A percentile compares a stretch with the other conserved stretches of the same genome.
Evolutionary conservation across 2,113 vertebrate genomes (phyloP).

Genomic region (Apaloderma vittatum): DNA sequence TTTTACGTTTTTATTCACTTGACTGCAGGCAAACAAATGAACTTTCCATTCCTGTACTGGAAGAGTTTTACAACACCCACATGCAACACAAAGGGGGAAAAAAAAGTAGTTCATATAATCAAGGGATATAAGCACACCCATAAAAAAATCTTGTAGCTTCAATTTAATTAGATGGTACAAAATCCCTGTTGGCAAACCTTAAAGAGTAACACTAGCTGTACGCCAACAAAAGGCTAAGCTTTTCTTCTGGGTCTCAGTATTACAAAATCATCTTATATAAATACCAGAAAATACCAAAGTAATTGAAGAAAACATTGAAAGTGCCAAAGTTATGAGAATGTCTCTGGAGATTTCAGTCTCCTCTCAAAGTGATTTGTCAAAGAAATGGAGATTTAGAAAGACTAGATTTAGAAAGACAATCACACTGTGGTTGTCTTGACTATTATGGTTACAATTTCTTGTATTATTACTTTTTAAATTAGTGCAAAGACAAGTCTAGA

Average conservation of each 20-base stretch:
- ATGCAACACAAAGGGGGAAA: background rate
- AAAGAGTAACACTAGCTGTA: background rate
- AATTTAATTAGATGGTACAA: conserved; percentile 63
- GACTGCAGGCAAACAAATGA: conserved; percentile 31
- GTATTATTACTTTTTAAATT: background rate
- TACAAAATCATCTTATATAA: conserved; percentile 46
- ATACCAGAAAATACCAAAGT: conserved; percentile 31
- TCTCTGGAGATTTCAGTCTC: conserved; percentile 20
- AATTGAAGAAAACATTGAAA: conserved; percentile 22
- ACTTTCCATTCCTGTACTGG: conserved; percentile 47
- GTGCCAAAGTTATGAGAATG: conserved; percentile 5
- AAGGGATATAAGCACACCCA: background rate
- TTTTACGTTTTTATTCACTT: conserved; percentile 46
- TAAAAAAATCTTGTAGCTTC: background rate
- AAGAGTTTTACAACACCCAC: conserved; percentile 54
- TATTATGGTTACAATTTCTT: background rate
- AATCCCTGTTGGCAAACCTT: conserved; percentile 42
- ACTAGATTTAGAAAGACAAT: background rate
- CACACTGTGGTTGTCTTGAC: background rate
- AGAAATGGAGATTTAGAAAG: conserved; percentile 8
- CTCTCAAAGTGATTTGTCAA: conserved; percentile 8
- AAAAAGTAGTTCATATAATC: background rate
- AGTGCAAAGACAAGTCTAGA: background rate
- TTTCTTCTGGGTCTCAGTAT: background rate
- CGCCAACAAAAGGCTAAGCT: background rate